Base-by-base conservation (phyloP, 2,888 invertebrate species). In the Agrypnus murinus region DNA sequence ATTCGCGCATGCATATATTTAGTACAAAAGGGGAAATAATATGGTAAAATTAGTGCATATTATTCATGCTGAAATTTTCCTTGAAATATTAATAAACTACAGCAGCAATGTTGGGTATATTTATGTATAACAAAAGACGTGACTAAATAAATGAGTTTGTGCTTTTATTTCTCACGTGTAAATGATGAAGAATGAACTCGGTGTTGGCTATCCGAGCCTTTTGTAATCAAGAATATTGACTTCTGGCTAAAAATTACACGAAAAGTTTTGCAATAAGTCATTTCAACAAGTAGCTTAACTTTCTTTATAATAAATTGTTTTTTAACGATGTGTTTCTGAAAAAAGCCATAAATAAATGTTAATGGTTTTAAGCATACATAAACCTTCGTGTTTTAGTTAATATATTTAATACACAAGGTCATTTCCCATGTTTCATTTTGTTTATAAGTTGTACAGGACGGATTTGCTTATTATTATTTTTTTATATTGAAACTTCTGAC, bases 141-240 rank as follows among this genome's bases (percentile, higher is more conserved):
- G 25, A 10, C 8, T 2, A 50, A 50, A 50, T 32, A 50, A 50
- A 50, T 25, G 50, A 50, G 50, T 31, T 19, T 1, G 31, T 50
- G 50, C 50, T 12, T 32, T 32, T 50, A 50, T 50, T 50, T 50
- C 50, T 50, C 50, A 50, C 31, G 50, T 50, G 50, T 50, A 50
- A 50, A 50, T 50, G n/a, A 25, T 50, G 50, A 50, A 50, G 50
- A 50, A 50, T 50, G 32, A 10, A 4, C 50, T 4, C 19, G 8
- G 50, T 25, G 25, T 2, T 25, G 25, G 25, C 25, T 25, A 25
- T 25, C 25, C 31, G 4, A 14, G 25, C 31, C n/a, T 50, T n/a
- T 10, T 50, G 25, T 50, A 50, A 50, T 50, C 50, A 50, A 12
- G 50, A 19, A 50, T 50, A 50, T 50, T 50, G 50, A 5, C 50